These are phyloP conservation scores for Catostomus latipinnis DNA, from an alignment of 2,797 vertebrate species.

Conservation along the genomic window DNA sequence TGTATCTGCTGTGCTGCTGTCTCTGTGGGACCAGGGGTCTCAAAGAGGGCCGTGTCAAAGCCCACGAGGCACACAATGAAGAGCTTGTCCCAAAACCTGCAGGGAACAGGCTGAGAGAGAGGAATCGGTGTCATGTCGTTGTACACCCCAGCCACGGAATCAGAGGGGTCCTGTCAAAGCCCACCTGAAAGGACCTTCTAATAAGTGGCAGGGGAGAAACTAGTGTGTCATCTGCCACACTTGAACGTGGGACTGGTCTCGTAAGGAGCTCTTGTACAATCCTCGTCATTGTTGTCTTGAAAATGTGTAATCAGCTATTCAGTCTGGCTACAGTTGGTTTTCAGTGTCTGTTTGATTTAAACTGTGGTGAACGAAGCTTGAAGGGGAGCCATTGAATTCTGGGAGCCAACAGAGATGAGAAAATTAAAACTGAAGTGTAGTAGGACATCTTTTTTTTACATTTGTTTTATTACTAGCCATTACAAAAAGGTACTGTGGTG, in stretches of 20 bases:
- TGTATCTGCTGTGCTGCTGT: slow-evolving; percentile 70
- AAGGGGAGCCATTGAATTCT: slow-evolving; percentile 53
- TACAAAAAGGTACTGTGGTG: neutral
- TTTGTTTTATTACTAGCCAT: neutral
- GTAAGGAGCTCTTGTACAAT: slow-evolving; percentile 74
- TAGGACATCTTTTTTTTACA: slow-evolving; percentile 1
- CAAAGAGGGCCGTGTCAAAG: slow-evolving; percentile 76
- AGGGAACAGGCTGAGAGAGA: slow-evolving; percentile 76
- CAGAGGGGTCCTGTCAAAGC: slow-evolving; percentile 65
- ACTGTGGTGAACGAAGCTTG: slow-evolving; percentile 59
- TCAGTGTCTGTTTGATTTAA: slow-evolving; percentile 60
- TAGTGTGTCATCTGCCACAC: slow-evolving; percentile 59
- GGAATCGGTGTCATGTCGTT: slow-evolving; percentile 75
- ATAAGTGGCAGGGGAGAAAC: slow-evolving; percentile 72
- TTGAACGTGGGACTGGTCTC: slow-evolving; percentile 50
- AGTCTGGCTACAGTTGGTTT: slow-evolving; percentile 71
- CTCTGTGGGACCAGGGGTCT: slow-evolving; percentile 78
- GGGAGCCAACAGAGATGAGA: slow-evolving; percentile 46
- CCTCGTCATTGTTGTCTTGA: slow-evolving; percentile 72
- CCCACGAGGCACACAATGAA: slow-evolving; percentile 56
- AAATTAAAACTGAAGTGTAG: slow-evolving; percentile 5
- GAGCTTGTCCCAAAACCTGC: slow-evolving; percentile 65
- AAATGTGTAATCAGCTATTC: slow-evolving; percentile 81
- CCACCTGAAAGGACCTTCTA: slow-evolving; percentile 74
- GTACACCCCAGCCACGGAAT: slow-evolving; percentile 71